These are phyloP conservation scores for Galemys pyrenaicus DNA, from an alignment of 2,113 vertebrate genomes.

Conservation along the genomic window DNA sequence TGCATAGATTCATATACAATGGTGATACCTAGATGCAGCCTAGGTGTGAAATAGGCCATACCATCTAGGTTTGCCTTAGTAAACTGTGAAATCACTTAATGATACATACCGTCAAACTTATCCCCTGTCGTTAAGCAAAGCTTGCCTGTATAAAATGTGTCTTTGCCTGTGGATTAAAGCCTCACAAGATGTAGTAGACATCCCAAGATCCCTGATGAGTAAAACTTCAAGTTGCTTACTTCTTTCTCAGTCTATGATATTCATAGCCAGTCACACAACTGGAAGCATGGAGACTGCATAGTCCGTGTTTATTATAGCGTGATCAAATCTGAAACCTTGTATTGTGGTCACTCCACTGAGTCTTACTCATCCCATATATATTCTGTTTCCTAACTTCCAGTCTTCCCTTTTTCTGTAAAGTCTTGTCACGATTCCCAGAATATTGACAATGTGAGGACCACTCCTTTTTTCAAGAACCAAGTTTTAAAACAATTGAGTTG, in stretches of 20 bases:
- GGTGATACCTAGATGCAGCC: too few relatives aligned
- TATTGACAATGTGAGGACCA: background rate
- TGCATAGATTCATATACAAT: too few relatives aligned
- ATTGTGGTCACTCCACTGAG: background rate
- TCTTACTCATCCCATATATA: background rate
- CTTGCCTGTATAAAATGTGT: background rate
- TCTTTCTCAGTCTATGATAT: background rate
- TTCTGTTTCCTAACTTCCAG: background rate
- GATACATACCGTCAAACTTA: too few relatives aligned
- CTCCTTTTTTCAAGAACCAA: background rate
- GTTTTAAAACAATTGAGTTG: background rate
- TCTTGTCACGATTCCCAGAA: background rate
- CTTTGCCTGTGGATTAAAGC: background rate
- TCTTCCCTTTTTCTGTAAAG: background rate
- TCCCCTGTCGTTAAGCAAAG: too few relatives aligned
- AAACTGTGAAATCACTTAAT: too few relatives aligned
- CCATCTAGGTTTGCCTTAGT: too few relatives aligned
- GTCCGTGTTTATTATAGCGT: background rate
- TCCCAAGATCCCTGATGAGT: background rate
- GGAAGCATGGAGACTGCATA: background rate
- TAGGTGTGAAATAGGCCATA: too few relatives aligned
- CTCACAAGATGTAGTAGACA: background rate
- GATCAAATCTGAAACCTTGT: background rate
- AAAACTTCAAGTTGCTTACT: background rate
- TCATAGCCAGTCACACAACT: background rate